Evolutionary conservation across 2,113 vertebrate species (phyloP), one percentile per base, ranked within the genome.

Genomic region (Varanus komodoensis): DNA sequence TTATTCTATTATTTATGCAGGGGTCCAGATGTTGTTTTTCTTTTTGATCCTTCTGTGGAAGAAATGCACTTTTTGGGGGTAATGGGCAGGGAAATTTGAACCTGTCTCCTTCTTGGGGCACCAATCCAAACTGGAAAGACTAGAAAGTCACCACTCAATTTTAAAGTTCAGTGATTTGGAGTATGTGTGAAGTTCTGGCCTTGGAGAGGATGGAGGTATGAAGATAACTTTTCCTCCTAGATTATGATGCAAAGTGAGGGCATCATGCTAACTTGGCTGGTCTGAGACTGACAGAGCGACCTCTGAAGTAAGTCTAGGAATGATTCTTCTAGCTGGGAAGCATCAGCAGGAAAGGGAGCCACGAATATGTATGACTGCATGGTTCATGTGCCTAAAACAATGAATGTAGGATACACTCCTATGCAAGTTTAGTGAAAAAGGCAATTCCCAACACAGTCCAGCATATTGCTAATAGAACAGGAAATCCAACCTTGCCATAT

Each of bases 81-180:
- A 61, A 61, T 61, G 57, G 6, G 15, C 21, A 19, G 61, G 19
- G 61, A 64, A 19, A 15, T 61, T 61, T 61, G 57, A 54, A 54
- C 57, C 14, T 57, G 3, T 15, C 15, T 3, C 19, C 19, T 19
- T 64, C 61, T 19, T 64, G 15, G 61, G 15, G 61, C 21, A 15
- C 61, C 61, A 19, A 64, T 64, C 61, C 61, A 64, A 64, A 64
- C 11, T 64, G 61, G 61, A 19, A 19, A 19, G 83, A 82, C 69
- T 14, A 90, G 0, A 29, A 82, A 8, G 82, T 15, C 73, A 32
- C 79, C 27, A 85, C 84, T 64, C 71, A 86, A 68, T 38, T 68
- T 8, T 29, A 86, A 84, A 57, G 29, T 71, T 38, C 89, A 84
- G 34, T 79, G 86, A 94, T 48, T 25, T 1, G 86, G 32, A 44